Evolutionary conservation across 2,888 invertebrate species (phyloP).

Genomic region (Platerodrilus igneus): DNA sequence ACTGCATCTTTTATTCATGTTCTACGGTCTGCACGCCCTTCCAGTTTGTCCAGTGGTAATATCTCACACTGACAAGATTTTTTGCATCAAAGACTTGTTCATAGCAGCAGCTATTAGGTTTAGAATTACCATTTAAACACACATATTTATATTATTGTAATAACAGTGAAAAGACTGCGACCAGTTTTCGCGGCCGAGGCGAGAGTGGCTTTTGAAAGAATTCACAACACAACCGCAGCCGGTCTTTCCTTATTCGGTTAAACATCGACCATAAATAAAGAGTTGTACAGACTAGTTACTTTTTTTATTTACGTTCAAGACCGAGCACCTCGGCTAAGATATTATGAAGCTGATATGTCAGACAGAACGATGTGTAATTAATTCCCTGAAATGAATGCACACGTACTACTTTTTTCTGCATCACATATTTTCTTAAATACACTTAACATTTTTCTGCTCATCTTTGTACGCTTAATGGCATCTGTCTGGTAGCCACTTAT

Average conservation of each 20-base stretch:
- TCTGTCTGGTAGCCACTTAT: constrained; percentile 7
- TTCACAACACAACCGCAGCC: constrained; percentile 21
- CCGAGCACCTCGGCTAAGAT: constrained; percentile 22
- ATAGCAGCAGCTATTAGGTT: constrained; percentile 1
- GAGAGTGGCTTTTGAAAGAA: constrained; percentile 19
- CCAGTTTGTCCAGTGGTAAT: constrained; percentile 20
- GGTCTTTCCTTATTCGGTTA: constrained; percentile 35
- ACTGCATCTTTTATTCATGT: constrained; percentile 21
- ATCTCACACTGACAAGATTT: too few species aligned
- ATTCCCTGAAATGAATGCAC: constrained; percentile 30
- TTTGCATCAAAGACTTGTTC: constrained; percentile 1
- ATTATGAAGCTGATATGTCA: constrained; percentile 24
- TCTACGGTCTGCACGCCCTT: constrained; percentile 13
- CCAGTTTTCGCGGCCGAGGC: constrained; percentile 21
- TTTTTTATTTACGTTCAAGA: constrained; percentile 18
- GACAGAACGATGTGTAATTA: constrained; percentile 28
- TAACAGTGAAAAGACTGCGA: constrained; percentile 9
- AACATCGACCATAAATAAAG: constrained; percentile 32
- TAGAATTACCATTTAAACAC: too few species aligned
- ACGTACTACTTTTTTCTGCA: constrained; percentile 12
- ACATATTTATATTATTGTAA: too few species aligned
- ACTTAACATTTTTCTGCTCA: constrained; percentile 8
- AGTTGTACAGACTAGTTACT: constrained; percentile 26
- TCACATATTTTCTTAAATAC: too few species aligned
- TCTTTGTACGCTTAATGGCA: constrained; percentile 2